A percentile compares a stretch with the other conserved stretches of the same genome.
These are phyloP conservation scores for Chrysopa pallens DNA, from an alignment of 1,140 invertebrate genomes.

Conservation along the genomic window DNA sequence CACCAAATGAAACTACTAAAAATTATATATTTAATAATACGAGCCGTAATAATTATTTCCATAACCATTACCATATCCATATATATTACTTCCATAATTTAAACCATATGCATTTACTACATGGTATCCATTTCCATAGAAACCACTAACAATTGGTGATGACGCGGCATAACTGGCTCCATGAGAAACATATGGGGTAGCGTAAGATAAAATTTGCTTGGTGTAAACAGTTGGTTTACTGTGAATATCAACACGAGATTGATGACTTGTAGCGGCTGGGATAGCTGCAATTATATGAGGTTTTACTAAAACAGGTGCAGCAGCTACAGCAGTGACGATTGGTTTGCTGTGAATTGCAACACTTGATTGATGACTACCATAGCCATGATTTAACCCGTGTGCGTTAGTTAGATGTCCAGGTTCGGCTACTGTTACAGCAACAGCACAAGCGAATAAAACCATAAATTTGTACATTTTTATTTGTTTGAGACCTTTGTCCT, in stretches of 20 bases:
- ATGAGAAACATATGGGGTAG: slow-evolving; percentile 1
- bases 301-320: no score
- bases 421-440: not conserved
- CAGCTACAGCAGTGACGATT: slow-evolving; percentile 16
- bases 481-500: no score
- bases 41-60: no score
- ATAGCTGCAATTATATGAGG: slow-evolving; percentile 1
- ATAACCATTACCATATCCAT: no score
- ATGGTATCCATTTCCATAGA: no score
- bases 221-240: slow-evolving; percentile 6
- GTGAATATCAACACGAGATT: slow-evolving; percentile 6
- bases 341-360: slow-evolving; percentile 17
- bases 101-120: no score
- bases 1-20: no score
- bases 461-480: not conserved
- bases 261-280: slow-evolving; percentile 5
- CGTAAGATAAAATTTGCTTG: no score
- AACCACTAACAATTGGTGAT: no score
- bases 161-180: no score
- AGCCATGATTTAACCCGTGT: not conserved
- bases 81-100: no score
- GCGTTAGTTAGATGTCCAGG: not conserved
- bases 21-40: not conserved
- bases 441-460: not conserved
- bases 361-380: slow-evolving; percentile 16